Conservation (phyloP, 1,140 invertebrate species). For the Drosophila kepulauana region DNA sequence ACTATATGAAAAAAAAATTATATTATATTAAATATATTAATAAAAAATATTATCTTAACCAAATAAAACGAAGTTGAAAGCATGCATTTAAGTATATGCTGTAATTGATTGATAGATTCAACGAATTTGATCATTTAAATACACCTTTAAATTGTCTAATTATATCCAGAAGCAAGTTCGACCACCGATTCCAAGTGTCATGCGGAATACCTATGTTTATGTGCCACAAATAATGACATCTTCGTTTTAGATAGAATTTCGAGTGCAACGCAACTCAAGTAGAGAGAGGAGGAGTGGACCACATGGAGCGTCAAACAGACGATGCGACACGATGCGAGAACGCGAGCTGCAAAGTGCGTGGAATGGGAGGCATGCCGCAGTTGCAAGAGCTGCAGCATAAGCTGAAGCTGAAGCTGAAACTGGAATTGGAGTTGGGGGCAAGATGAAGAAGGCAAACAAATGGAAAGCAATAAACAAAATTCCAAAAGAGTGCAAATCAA, state of each 20-base stretch:
- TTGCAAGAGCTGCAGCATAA: conserved; percentile 13
- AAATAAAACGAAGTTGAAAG: too few relatives aligned
- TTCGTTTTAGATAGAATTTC: conserved; percentile 10
- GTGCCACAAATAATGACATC: conserved; percentile 12
- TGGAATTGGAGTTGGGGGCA: background rate
- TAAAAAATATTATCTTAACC: too few relatives aligned
- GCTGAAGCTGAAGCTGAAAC: conserved; percentile 5
- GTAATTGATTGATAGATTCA: too few relatives aligned
- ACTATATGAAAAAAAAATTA: too few relatives aligned
- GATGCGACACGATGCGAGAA: background rate
- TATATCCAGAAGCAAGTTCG: background rate
- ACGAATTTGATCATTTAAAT: too few relatives aligned
- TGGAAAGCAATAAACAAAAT: conserved; percentile 53
- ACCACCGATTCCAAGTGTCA: conserved; percentile 1
- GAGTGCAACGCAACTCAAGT: conserved; percentile 28
- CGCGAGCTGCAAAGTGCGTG: conserved; percentile 21
- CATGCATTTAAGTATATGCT: too few relatives aligned
- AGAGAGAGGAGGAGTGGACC: conserved; percentile 35
- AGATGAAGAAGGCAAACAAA: conserved; percentile 32
- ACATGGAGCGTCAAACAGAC: conserved; percentile 56
- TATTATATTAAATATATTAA: too few relatives aligned
- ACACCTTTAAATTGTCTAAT: too few relatives aligned
- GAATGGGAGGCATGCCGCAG: conserved; percentile 27
- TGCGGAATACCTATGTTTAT: conserved; percentile 5
- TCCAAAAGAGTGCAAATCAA: conserved; percentile 48